phyloP scores from a whole-genome alignment of 2,113 vertebrate species.

The Nerophis ophidion region DNA sequence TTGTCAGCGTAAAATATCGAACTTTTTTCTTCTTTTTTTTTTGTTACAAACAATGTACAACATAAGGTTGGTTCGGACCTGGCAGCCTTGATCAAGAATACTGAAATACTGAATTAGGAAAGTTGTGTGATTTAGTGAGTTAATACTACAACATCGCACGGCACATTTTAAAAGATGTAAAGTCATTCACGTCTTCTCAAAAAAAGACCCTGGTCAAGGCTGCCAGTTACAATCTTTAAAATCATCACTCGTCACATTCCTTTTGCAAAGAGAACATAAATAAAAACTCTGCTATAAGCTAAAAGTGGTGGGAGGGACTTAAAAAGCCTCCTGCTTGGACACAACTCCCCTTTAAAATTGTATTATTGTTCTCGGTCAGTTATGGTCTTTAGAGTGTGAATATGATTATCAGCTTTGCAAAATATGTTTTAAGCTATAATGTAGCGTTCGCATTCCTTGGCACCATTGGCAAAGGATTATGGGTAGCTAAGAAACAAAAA shows the following conservation, averaged over 20 bases:
- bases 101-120: not conserved
- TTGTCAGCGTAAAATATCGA: slow-evolving; percentile 12
- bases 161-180: slow-evolving; percentile 14
- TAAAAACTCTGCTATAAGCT: slow-evolving; percentile 24
- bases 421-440: slow-evolving; percentile 85
- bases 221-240: slow-evolving; percentile 60
- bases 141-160: slow-evolving; percentile 4
- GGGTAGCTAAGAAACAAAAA: slow-evolving; percentile 79
- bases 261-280: slow-evolving; percentile 44
- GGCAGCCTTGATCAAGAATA: slow-evolving; percentile 50
- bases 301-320: slow-evolving; percentile 30
- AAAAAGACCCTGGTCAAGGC: slow-evolving; percentile 48
- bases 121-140: not conserved
- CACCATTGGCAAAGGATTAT: slow-evolving; percentile 96
- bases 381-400: slow-evolving; percentile 80
- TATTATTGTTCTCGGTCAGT: slow-evolving; percentile 63
- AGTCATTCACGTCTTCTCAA: slow-evolving; percentile 17
- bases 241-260: slow-evolving; percentile 47
- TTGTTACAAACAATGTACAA: slow-evolving; percentile 17
- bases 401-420: slow-evolving; percentile 97
- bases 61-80: slow-evolving; percentile 23
- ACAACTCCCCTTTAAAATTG: slow-evolving; percentile 43
- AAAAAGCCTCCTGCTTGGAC: slow-evolving; percentile 43
- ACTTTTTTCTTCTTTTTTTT: slow-evolving; percentile 1
- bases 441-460: slow-evolving; percentile 99